phyloP scores from a whole-genome alignment of 1,140 invertebrate species.

The Anoplophora glabripennis region DNA sequence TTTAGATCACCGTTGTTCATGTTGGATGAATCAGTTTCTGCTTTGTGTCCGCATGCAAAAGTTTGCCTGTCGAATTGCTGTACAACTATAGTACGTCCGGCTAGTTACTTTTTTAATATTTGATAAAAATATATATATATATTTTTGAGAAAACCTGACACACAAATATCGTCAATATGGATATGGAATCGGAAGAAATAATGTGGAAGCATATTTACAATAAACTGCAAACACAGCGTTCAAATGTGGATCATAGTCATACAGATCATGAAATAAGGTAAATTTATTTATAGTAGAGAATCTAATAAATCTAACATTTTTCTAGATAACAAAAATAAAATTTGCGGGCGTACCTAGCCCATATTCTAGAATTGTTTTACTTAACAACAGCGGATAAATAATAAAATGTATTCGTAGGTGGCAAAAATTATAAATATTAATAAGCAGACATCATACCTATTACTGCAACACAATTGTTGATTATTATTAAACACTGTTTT shows the following conservation, averaged over 20 bases:
- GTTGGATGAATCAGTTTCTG: background rate
- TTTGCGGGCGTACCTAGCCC: too few species aligned
- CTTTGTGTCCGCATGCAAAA: background rate
- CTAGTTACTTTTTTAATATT: too few species aligned
- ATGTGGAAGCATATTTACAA: conserved; percentile 44
- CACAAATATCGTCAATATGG: conserved; percentile 25
- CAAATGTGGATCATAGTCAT: conserved; percentile 21
- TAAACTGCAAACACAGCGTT: conserved; percentile 40
- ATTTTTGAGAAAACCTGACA: too few species aligned
- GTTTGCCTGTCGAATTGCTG: too few species aligned
- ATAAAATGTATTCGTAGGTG: background rate
- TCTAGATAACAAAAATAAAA: background rate
- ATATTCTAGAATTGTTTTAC: too few species aligned
- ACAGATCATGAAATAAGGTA: conserved; percentile 39
- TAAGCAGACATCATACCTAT: background rate
- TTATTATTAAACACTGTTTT: too few species aligned
- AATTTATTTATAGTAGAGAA: conserved; percentile 1
- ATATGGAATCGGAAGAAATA: conserved; percentile 40
- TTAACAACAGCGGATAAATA: too few species aligned
- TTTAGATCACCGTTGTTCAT: conserved; percentile 5
- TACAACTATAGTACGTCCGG: too few species aligned
- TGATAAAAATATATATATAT: too few species aligned
- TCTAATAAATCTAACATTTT: background rate
- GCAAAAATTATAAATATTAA: background rate
- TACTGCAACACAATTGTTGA: background rate